Evolutionary conservation across 2,888 invertebrate species (phyloP), one percentile per base, ranked within the genome.

Genomic region (Agrotis exclamationis): DNA sequence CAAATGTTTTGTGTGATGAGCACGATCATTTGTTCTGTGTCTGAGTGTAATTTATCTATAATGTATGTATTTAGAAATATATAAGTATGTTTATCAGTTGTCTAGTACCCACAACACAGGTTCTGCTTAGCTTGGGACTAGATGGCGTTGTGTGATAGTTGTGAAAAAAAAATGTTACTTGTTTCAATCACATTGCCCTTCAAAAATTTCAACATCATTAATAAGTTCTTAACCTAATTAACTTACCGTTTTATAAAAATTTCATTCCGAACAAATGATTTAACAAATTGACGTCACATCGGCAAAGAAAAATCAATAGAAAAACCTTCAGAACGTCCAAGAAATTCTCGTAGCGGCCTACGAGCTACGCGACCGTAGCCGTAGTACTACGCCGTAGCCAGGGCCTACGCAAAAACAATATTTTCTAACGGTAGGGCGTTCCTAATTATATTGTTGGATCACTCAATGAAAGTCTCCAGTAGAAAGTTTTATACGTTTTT

Each of bases 361-460:
- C 76, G 65, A 57, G 83, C 81, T 81, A 84, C 81, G 75, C 70
- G 81, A 79, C 59, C 86, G 88, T 87, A 85, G 84, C 86, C 72
- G 85, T 84, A 84, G 90, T 91, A 90, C 91, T 91, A 91, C 91
- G 90, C 39, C 90, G 91, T 91, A 90, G 90, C 81, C 70, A 77
- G 63, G 63, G 86, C 82, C 90, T 90, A 91, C 90, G 90, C 80
- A 84, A 84, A 76, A 86, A 86, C 83, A 86, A 86, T 81, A 85
- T 85, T 86, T 84, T 84, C 78, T 68, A 70, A 74, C 63, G 80
- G 54, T 57, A 66, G 65, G 63, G 18, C 63, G 64, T 66, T 80
- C 73, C 70, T 85, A 85, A 84, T 85, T 83, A 83, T 75, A 74
- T 80, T 82, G 82, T 83, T 73, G 70, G 58, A 73, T 73, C 48